Base-by-base conservation (phyloP, 1,140 invertebrate genomes). In the Pachyrhynchus sulphureomaculatus region DNA sequence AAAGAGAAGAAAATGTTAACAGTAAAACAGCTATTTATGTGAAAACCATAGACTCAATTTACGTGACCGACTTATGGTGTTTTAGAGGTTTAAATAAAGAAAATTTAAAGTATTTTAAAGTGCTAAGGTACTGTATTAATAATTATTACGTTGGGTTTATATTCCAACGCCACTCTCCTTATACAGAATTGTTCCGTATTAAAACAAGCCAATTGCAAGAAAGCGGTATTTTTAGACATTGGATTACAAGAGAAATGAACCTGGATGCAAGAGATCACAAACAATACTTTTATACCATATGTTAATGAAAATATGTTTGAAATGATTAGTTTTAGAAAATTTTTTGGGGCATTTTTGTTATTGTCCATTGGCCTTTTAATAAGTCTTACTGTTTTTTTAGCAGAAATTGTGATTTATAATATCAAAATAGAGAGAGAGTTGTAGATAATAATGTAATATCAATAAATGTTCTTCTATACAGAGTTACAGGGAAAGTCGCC, bases 71-170 rank as follows among this genome's bases (percentile, higher is more conserved):
- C 18, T 9, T 64, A n/a, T 2, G 34, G 1, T 20, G 13, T 4
- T 54, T 59, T 26, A n/a, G n/a, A n/a, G 29, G n/a, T 5, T 54
- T 59, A 17, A 10, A 41, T 10, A 6, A 2, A 6, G 39, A 45
- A 0, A 20, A 54, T 32, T 20, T 57, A 17, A 44, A 37, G n/a
- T 26, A 47, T 10, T 64, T 59, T 17, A 58, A 41, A n/a, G 55
- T 24, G 2, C 17, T 64, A 10, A 57, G 34, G 15, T 39, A 58
- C 0, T 53, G 56, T 29, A 3, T 53, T 9, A 37, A 33, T 2
- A 64, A 51, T 9, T 48, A 44, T 26, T 53, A 48, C 18, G 54
- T 41, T 12, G 62, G 39, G 4, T 59, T 64, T 21, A 20, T 49
- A 1, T 39, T 64, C 18, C 18, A 37, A 23, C n/a, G 32, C 13